Base-by-base conservation (phyloP, 2,113 vertebrate genomes). In the Columba janthina region DNA sequence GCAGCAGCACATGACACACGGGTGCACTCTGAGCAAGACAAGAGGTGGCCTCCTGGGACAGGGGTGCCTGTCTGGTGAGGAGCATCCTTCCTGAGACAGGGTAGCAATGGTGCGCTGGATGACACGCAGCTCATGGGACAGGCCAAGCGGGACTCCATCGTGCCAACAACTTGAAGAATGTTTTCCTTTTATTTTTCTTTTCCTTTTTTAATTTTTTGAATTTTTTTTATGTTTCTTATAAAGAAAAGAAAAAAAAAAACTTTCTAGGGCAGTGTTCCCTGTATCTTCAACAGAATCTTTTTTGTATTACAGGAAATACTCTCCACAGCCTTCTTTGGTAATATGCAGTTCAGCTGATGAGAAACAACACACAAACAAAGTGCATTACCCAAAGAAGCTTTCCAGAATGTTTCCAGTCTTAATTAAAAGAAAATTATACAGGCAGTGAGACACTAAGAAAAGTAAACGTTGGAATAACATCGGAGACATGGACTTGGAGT, bases 351-450 rank as follows among this genome's bases (percentile, higher is more conserved):
- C 88, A 87, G 70, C 73, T 69, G 90, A 90, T 65, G 83, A 92
- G 80, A 90, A 95, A 62, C 58, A 97, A 91, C 81, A 94, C 36
- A 75, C 71, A 93, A 95, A 96, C 11, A 7, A 95, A 92, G 85
- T 75, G 78, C 77, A 75, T 95, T 94, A 95, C 88, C 77, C 88
- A 78, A 91, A 91, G 94, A 95, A 96, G 94, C 90, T 94, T 96
- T 94, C 94, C 82, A 95, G 93, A 96, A 93, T 73, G 91, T 96
- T 96, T 97, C 95, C 92, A 95, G 89, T 95, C 88, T 95, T 96
- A 90, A 93, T 87, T 94, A 91, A 91, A 88, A 91, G 67, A 84
- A 94, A 96, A 95, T 93, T 53, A 87, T 82, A 88, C 74, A 89
- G 94, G 96, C 96, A 95, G 91, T 96, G 96, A 96, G 90, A 96